Base-by-base conservation (phyloP, 2,888 invertebrate species). In the Poecilus cupreus region DNA sequence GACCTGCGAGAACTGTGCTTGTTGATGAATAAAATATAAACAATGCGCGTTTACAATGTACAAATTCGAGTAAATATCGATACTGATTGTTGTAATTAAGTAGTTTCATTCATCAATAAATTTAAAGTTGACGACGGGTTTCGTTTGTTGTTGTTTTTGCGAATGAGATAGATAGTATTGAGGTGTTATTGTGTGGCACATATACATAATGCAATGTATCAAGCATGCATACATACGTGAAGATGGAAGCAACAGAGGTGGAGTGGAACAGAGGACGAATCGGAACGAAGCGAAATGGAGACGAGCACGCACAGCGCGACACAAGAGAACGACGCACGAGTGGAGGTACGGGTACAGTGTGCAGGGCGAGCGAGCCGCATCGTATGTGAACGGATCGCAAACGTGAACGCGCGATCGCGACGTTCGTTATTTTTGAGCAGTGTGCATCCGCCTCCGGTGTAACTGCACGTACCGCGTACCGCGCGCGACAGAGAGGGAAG, bases 391-490 rank as follows among this genome's bases (percentile, higher is more conserved):
- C n/a, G 24, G 4, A 32, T 26, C 32, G 64, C 37, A 22, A 11
- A 22, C 18, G 54, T 8, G 49, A 49, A 18, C 49, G 13, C n/a
- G 39, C 49, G 13, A 49, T 6, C 49, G 16, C 13, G 6, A n/a
- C 13, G 26, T 13, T 26, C 6, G 46, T 43, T 54, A 86, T 88
- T 87, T 88, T 88, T 88, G 88, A 86, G 87, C 83, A 88, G 88
- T 89, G 88, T 89, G 88, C 88, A 89, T 88, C 88, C 88, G 88
- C 86, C 89, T 84, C 87, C 88, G 87, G 86, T 88, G 87, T 88
- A 87, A 87, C 88, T 88, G 88, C 88, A 88, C 64, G 82, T 82
- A 72, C 46, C 64, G 83, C 75, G 81, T 68, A 80, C 84, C 84
- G 85, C 86, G 88, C 86, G 87, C 85, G 88, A 88, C 87, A 87